phyloP scores from a whole-genome alignment of 1,140 invertebrate genomes.

The Lineus longissimus region DNA sequence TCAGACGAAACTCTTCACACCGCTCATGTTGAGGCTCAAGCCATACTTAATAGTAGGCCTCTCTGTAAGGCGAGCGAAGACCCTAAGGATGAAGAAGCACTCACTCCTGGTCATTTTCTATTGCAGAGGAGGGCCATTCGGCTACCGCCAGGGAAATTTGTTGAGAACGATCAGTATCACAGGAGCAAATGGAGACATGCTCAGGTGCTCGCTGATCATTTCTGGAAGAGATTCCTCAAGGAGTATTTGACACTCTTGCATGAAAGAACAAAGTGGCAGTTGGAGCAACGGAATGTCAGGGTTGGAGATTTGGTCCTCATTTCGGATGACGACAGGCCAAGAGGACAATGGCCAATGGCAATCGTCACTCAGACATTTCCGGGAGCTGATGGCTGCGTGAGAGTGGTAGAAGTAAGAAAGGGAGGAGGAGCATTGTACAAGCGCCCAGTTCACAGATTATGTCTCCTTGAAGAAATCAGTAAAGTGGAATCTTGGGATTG shows the following conservation, averaged over 20 bases:
- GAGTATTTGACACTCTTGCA: conserved; percentile 8
- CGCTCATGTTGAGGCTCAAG: conserved; percentile 22
- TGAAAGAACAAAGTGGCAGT: conserved; percentile 3
- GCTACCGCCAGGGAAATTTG: conserved; percentile 3
- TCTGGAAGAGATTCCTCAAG: conserved; percentile 12
- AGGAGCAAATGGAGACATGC: conserved; percentile 6
- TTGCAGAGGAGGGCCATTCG: conserved; percentile 1
- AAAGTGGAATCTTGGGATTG: too few relatives aligned
- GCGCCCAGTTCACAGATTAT: too few relatives aligned
- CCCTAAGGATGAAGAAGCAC: conserved; percentile 21
- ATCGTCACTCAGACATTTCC: too few relatives aligned
- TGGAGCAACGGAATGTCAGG: not conserved
- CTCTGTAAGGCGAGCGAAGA: conserved; percentile 32
- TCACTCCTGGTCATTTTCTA: conserved; percentile 36
- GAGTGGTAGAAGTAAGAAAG: too few relatives aligned
- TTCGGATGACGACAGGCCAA: too few relatives aligned
- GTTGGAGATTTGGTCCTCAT: too few relatives aligned
- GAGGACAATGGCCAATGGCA: too few relatives aligned
- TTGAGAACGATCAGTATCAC: not conserved
- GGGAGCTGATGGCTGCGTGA: too few relatives aligned
- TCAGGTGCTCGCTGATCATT: conserved; percentile 9
- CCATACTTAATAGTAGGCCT: conserved; percentile 27
- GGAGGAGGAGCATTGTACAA: too few relatives aligned
- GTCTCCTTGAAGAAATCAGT: too few relatives aligned
- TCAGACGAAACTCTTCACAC: conserved; percentile 13